phyloP scores from a whole-genome alignment of 2,797 vertebrate genomes.

The Aphelocoma californica region DNA sequence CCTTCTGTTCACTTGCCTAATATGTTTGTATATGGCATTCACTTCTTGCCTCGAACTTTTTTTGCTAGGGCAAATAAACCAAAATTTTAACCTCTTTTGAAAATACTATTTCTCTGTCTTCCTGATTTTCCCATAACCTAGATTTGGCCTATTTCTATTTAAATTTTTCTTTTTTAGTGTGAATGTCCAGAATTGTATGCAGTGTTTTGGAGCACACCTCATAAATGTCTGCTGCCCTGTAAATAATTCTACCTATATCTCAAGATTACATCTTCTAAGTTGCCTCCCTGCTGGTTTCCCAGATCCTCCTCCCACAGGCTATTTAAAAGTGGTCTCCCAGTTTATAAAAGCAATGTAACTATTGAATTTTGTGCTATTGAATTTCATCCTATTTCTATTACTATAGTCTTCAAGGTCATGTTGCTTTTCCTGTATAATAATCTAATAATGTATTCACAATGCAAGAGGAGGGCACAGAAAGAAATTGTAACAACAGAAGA shows the following conservation, averaged over 20 bases:
- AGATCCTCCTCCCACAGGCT: not conserved
- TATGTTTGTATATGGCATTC: not conserved
- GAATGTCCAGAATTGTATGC: not conserved
- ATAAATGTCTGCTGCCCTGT: not conserved
- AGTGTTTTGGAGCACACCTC: not conserved
- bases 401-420: not conserved
- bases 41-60: not conserved
- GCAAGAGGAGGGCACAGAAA: not conserved
- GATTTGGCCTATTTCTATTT: not conserved
- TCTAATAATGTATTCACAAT: not conserved
- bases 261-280: not conserved
- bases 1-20: not conserved
- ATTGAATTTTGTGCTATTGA: not conserved
- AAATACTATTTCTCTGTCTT: not conserved
- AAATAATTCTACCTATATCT: not conserved
- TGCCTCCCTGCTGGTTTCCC: not conserved
- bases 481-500: not conserved
- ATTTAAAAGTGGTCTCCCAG: not conserved
- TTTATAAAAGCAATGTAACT: not conserved
- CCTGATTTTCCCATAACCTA: not conserved
- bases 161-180: not conserved
- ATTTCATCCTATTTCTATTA: not conserved
- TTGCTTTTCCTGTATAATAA: not conserved
- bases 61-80: not conserved
- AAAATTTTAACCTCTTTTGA: not conserved